Evolutionary conservation across 2,888 invertebrate species (phyloP).

Genomic region (Disparrhopalites patrizii): DNA sequence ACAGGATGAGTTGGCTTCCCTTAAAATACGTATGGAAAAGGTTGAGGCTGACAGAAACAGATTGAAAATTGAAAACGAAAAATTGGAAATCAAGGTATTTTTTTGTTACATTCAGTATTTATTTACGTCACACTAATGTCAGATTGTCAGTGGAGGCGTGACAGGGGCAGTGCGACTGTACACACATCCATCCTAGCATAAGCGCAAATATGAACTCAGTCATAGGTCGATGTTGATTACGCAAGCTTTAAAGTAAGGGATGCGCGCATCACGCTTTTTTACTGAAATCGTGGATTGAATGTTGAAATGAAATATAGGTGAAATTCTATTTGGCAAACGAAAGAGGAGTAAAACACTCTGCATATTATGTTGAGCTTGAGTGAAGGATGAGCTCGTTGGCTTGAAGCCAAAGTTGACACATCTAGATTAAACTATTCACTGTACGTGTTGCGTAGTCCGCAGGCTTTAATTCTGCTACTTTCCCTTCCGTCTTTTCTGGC

Average conservation of each 20-base stretch:
- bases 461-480: constrained; percentile 18
- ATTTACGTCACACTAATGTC: neutral
- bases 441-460: constrained; percentile 17
- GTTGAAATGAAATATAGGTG: constrained; percentile 21
- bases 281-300: neutral
- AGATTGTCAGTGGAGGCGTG: neutral
- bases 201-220: too few relatives aligned
- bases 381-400: constrained; percentile 30
- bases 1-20: constrained; percentile 79
- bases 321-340: constrained; percentile 19
- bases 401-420: constrained; percentile 14
- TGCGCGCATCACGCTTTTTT: neutral
- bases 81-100: constrained; percentile 85
- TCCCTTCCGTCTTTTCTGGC: constrained; percentile 24
- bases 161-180: too few relatives aligned
- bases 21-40: constrained; percentile 78
- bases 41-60: constrained; percentile 78
- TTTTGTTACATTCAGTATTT: neutral
- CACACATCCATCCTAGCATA: too few relatives aligned
- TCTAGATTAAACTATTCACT: constrained; percentile 24
- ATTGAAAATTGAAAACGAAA: constrained; percentile 82
- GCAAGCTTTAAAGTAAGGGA: neutral
- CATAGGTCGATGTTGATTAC: too few relatives aligned
- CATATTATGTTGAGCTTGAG: constrained; percentile 23
- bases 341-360: constrained; percentile 10